Evolutionary conservation across 2,113 vertebrate species (phyloP), one percentile per base, ranked within the genome.

Genomic region (Lipophrys pholis): DNA sequence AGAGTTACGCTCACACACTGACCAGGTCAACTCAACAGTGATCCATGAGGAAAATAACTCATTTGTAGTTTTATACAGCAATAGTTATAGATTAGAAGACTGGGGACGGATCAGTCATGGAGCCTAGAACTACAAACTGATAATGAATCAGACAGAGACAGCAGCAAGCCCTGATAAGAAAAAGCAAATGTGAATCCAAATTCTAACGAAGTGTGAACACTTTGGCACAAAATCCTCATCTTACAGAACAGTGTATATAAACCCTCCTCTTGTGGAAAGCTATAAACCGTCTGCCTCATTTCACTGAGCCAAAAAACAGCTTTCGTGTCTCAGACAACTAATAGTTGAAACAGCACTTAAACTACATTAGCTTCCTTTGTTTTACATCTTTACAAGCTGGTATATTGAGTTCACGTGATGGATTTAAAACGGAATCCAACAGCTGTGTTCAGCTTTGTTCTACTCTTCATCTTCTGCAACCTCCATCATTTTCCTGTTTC

Each of bases 1-100:
- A 38, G 73, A 76, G 52, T 77, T 69, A 66, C n/a, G 7, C 38
- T 56, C 16, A 7, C 39, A 42, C n/a, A 43, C 36, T 58, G 50
- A 67, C 8, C n/a, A 38, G 61, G 14, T 46, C 35, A 71, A 55
- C 9, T 46, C 41, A 14, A 43, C 1, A 6, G 10, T 7, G 1
- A 11, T 14, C 7, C 7, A 11, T 38, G 12, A 30, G 39, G 30
- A 66, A 54, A 51, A 61, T 1, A 15, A 7, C 0, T 30, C 5
- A 42, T 36, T 48, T 2, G 21, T 30, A 30, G 21, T 30, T 30
- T 30, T 30, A 30, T 30, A 30, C 21, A 30, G 21, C 21, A 30
- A 30, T 30, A 30, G 21, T 30, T 30, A 30, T 30, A 30, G 21
- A 30, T 30, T 30, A 30, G 21, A 30, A 30, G 21, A 30, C 21